Percentiles rank a stretch among this genome's conserved stretches.
Conservation (phyloP, 2,888 invertebrate genomes). For the Volucella zonaria region DNA sequence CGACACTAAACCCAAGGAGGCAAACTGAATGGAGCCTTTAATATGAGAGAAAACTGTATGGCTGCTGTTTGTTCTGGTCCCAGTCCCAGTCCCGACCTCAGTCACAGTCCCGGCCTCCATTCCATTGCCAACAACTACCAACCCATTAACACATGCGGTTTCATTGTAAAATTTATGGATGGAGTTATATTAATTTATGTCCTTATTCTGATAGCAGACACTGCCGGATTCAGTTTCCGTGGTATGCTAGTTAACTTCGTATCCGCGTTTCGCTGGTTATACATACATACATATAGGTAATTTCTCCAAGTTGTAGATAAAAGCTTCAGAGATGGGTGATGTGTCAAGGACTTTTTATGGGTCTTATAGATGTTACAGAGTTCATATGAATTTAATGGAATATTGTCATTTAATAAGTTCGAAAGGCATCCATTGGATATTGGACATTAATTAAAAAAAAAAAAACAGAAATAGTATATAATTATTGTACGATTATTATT, state of each 20-base stretch:
- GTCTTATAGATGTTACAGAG: not conserved
- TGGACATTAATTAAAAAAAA: not conserved
- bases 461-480: not conserved
- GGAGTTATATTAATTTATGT: slow-evolving; percentile 45
- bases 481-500: too few species aligned
- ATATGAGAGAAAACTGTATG: slow-evolving; percentile 6
- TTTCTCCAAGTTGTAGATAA: slow-evolving; percentile 28
- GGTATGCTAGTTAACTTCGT: slow-evolving; percentile 5
- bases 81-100: too few species aligned
- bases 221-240: slow-evolving; percentile 15
- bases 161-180: slow-evolving; percentile 46
- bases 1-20: not conserved
- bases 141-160: slow-evolving; percentile 55
- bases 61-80: slow-evolving; percentile 3
- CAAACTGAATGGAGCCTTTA: slow-evolving; percentile 15
- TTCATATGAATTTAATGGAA: not conserved
- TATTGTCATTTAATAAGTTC: not conserved
- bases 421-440: not conserved
- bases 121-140: slow-evolving; percentile 24
- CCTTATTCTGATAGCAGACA: slow-evolving; percentile 34
- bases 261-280: slow-evolving; percentile 15
- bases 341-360: slow-evolving; percentile 8
- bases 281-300: not conserved
- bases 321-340: not conserved
- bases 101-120: not conserved